phyloP scores from a whole-genome alignment of 2,113 vertebrate species.

The Calypte anna region DNA sequence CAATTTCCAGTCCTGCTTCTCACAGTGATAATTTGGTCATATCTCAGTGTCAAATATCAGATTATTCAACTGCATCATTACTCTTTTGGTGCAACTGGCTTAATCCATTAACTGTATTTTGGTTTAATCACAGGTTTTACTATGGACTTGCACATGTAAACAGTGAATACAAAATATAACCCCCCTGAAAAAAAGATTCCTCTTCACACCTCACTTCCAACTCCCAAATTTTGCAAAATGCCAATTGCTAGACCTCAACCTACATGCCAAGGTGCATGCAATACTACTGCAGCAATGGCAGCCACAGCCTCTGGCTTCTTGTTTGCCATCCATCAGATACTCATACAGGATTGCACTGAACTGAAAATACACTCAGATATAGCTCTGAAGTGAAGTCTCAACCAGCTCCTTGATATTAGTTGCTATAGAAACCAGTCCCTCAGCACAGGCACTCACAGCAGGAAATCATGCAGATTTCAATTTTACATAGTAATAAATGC shows the following conservation, averaged over 20 bases:
- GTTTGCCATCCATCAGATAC: not conserved
- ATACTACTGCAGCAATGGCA: not conserved
- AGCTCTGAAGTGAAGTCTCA: constrained; percentile 14
- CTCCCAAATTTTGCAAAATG: not conserved
- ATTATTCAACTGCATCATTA: not conserved
- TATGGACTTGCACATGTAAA: not conserved
- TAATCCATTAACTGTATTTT: not conserved
- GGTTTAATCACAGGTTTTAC: not conserved
- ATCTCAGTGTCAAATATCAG: not conserved
- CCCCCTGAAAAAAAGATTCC: not conserved
- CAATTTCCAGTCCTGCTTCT: not conserved
- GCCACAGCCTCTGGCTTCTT: not conserved
- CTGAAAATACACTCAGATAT: constrained; percentile 22
- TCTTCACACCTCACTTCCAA: not conserved
- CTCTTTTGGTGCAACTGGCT: not conserved
- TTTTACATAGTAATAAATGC: constrained; percentile 72
- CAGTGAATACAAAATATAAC: not conserved
- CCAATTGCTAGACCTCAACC: not conserved
- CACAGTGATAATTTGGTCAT: not conserved
- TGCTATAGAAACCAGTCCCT: constrained; percentile 76
- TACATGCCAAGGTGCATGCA: accelerated
- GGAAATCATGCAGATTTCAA: constrained; percentile 73
- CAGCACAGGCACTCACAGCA: constrained; percentile 50
- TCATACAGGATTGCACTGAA: not conserved
- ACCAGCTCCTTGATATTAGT: constrained; percentile 61